A percentile compares a stretch with the other conserved stretches of the same genome.
phyloP scores from a whole-genome alignment of 2,113 vertebrate species.

The Orientallactaga bullata region DNA sequence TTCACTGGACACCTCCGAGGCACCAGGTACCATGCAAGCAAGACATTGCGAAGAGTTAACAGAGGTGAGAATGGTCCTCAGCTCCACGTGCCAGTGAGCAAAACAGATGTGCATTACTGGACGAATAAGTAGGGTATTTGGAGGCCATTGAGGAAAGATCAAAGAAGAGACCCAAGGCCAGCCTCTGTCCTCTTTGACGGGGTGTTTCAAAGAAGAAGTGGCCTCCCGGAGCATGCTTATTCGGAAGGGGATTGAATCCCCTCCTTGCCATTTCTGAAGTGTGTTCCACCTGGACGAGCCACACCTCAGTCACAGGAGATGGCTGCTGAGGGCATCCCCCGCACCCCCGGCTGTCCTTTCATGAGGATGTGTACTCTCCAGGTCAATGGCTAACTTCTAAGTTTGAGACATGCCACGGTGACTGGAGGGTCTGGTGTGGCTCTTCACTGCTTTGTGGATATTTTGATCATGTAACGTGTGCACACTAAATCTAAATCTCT shows the following conservation, averaged over 20 bases:
- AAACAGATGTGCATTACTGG: not conserved
- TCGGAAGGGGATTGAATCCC: not conserved
- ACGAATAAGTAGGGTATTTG: not conserved
- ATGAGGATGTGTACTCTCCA: not conserved
- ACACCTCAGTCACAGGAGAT: not conserved
- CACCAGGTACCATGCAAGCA: not conserved
- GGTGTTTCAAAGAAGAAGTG: not conserved
- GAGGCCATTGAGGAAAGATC: not conserved
- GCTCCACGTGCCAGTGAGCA: not conserved
- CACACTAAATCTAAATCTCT: not conserved
- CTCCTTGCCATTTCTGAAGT: not conserved
- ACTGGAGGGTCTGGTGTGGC: not conserved
- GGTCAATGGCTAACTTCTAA: not conserved
- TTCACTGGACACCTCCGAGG: not conserved
- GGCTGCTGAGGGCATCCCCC: not conserved
- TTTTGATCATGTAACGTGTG: not conserved
- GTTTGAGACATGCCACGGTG: not conserved
- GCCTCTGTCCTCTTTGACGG: not conserved
- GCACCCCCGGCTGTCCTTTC: not conserved
- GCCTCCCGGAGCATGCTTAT: fast-evolving
- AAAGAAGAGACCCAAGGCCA: not conserved
- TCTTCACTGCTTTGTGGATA: not conserved
- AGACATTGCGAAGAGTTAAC: not conserved
- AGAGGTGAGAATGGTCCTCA: not conserved
- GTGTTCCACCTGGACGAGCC: not conserved